Evolutionary conservation across 2,888 invertebrate species (phyloP).

Genomic region (Spisula solida): DNA sequence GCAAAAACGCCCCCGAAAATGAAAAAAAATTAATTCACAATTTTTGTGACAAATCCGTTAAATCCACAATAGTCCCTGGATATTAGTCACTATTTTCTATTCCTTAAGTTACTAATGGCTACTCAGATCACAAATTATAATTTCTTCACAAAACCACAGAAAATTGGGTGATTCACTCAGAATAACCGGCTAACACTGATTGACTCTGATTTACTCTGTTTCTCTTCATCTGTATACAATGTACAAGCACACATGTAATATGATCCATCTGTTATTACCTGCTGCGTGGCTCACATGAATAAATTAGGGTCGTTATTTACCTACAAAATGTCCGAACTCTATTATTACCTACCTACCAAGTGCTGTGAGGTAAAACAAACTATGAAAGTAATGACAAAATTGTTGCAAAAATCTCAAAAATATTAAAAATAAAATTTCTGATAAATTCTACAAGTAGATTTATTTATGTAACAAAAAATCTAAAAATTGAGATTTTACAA

Average conservation of each 20-base stretch:
- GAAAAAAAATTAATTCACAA: background rate
- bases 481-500: too few relatives aligned
- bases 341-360: background rate
- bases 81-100: background rate
- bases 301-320: slow-evolving; percentile 6
- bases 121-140: background rate
- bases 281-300: background rate
- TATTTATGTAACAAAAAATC: too few relatives aligned
- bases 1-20: background rate
- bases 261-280: background rate
- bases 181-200: background rate
- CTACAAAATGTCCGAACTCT: background rate
- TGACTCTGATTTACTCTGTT: background rate
- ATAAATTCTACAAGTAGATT: too few relatives aligned
- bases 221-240: background rate
- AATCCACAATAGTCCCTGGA: background rate
- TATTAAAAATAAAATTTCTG: too few relatives aligned
- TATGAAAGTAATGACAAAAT: background rate
- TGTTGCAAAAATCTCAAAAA: too few relatives aligned
- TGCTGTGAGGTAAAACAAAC: background rate
- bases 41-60: background rate
- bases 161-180: background rate
- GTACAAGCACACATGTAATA: background rate
- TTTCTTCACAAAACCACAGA: slow-evolving; percentile 6
- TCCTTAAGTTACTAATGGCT: background rate